These are phyloP conservation scores for Osmerus eperlanus DNA, from an alignment of 2,113 vertebrate genomes.

Conservation along the genomic window DNA sequence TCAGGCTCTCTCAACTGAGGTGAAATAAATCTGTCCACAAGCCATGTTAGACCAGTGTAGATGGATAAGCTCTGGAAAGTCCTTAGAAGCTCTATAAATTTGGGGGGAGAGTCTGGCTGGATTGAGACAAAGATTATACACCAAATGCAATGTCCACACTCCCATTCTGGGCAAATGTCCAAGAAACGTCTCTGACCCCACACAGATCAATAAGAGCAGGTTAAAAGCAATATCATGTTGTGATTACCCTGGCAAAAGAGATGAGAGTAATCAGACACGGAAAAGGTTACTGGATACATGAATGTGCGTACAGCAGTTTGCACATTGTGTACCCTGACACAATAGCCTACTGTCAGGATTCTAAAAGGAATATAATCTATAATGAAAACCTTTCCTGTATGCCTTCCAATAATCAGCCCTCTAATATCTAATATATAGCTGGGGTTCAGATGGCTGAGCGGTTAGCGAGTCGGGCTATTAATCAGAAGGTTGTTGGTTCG, in stretches of 20 bases:
- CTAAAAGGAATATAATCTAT: too few relatives aligned
- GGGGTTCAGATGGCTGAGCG: too few relatives aligned
- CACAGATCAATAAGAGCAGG: not conserved
- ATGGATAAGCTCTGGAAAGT: not conserved
- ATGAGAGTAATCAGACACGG: not conserved
- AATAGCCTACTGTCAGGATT: not conserved
- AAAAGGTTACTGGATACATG: not conserved
- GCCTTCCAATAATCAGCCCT: not conserved
- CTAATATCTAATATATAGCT: too few relatives aligned
- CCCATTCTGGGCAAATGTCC: not conserved
- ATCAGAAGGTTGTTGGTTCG: too few relatives aligned
- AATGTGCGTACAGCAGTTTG: not conserved
- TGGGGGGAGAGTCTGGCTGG: not conserved
- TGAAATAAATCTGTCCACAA: not conserved
- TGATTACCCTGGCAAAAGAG: not conserved
- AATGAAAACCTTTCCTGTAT: too few relatives aligned
- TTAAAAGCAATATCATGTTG: not conserved
- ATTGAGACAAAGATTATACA: not conserved
- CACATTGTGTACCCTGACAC: not conserved
- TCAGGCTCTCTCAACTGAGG: slow-evolving; percentile 15
- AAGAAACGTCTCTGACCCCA: not conserved
- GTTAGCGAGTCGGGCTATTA: too few relatives aligned
- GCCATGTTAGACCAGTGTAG: not conserved
- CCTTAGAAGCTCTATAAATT: not conserved
- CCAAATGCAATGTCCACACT: not conserved